These are phyloP conservation scores for Mesoligia furuncula DNA, from an alignment of 2,888 invertebrate species.

Conservation along the genomic window DNA sequence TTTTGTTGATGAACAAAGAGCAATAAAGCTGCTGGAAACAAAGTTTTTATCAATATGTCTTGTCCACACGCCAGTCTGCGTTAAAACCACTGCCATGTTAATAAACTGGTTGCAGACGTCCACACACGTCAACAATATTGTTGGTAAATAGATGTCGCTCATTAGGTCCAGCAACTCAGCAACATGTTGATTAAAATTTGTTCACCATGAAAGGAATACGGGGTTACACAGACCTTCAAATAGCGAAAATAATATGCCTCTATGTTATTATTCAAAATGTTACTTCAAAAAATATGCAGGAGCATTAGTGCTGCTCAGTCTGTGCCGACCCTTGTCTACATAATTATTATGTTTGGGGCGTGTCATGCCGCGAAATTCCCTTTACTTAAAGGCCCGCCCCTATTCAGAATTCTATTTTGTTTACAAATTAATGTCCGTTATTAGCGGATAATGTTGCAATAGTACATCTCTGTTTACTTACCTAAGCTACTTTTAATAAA, in stretches of 20 bases:
- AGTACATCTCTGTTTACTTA: constrained; percentile 13
- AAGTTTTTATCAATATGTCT: background rate
- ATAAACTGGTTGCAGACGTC: background rate
- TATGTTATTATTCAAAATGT: background rate
- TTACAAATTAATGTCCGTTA: too few relatives aligned
- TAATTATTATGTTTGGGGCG: background rate
- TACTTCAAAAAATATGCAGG: background rate
- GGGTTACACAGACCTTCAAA: background rate
- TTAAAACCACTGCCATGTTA: background rate
- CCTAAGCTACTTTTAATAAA: background rate
- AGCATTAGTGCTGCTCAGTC: background rate
- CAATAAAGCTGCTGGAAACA: background rate
- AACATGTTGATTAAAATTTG: background rate
- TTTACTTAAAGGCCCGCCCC: too few relatives aligned
- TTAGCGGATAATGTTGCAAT: background rate
- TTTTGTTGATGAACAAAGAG: background rate
- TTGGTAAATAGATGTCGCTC: too few relatives aligned
- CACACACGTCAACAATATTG: too few relatives aligned
- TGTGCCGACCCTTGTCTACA: too few relatives aligned
- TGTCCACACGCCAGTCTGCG: background rate
- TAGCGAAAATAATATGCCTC: background rate
- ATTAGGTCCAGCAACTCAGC: too few relatives aligned
- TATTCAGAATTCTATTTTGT: background rate
- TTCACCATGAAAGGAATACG: too few relatives aligned
- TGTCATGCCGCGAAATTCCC: too few relatives aligned